Evolutionary conservation across 2,113 vertebrate species (phyloP).

Genomic region (Meleagris gallopavo): DNA sequence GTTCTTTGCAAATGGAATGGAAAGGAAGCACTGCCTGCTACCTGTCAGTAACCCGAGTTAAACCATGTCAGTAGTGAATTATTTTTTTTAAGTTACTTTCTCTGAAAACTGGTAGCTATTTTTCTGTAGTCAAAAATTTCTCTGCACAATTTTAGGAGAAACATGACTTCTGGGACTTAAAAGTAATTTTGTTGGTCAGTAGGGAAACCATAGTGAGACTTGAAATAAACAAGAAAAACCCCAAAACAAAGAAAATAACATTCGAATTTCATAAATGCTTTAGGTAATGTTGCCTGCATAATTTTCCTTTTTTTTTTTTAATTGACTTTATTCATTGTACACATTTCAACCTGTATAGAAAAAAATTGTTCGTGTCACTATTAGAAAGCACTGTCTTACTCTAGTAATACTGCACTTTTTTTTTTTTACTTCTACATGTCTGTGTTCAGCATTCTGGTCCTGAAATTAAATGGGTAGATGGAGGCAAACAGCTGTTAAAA

Average conservation of each 20-base stretch:
- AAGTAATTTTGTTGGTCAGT: not conserved
- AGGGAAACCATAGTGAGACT: not conserved
- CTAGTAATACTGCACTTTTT: not conserved
- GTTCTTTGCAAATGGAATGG: not conserved
- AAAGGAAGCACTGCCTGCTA: not conserved
- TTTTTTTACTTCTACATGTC: not conserved
- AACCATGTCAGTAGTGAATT: not conserved
- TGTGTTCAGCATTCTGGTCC: slow-evolving; percentile 87
- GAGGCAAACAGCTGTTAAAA: slow-evolving; percentile 91
- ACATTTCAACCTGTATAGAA: slow-evolving; percentile 3
- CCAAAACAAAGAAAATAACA: not conserved
- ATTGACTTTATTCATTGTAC: slow-evolving; percentile 52
- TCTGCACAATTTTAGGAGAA: not conserved
- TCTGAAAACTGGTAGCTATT: not conserved
- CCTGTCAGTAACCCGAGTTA: not conserved
- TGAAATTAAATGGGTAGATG: slow-evolving; percentile 98
- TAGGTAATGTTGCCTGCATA: slow-evolving; percentile 36
- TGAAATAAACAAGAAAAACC: not conserved
- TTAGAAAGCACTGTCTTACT: not conserved
- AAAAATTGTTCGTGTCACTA: not conserved
- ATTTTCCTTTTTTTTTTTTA: slow-evolving; percentile 23
- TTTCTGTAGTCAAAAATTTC: not conserved
- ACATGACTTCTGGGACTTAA: not conserved
- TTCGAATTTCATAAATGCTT: slow-evolving; percentile 35
- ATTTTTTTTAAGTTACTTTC: not conserved